These are phyloP conservation scores for Drosophila elegans DNA, from an alignment of 1,140 invertebrate genomes.

Conservation along the genomic window DNA sequence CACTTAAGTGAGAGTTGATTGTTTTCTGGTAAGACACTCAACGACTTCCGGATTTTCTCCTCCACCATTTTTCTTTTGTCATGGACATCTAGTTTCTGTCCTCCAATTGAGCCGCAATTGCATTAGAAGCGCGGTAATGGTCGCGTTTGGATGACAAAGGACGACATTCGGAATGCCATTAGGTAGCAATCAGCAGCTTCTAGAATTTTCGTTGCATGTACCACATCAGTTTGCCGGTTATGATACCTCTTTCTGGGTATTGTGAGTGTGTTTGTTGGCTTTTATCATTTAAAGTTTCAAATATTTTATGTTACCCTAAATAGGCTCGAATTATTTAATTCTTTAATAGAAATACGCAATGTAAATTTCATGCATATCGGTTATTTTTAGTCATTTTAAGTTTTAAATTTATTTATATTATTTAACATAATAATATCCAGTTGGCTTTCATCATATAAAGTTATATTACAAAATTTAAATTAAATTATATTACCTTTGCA, in stretches of 20 bases:
- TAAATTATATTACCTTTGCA: too few relatives aligned
- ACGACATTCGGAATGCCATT: constrained; percentile 28
- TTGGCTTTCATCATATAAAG: too few relatives aligned
- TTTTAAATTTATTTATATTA: too few relatives aligned
- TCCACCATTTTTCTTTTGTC: constrained; percentile 4
- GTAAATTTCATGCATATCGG: too few relatives aligned
- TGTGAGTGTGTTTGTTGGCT: not conserved
- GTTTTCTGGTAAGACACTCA: constrained; percentile 21
- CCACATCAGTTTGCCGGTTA: constrained; percentile 10
- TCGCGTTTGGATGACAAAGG: constrained; percentile 37
- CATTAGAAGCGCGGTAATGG: constrained; percentile 6
- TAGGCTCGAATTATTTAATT: too few relatives aligned
- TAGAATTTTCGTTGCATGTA: constrained; percentile 5
- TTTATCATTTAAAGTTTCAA: too few relatives aligned
- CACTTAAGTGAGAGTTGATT: constrained; percentile 43
- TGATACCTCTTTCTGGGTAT: not conserved
- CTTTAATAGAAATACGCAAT: too few relatives aligned
- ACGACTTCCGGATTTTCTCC: constrained; percentile 10
- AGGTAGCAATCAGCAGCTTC: constrained; percentile 21
- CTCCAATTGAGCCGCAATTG: constrained; percentile 26
- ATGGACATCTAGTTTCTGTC: not conserved
- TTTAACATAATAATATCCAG: too few relatives aligned
- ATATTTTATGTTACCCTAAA: too few relatives aligned
- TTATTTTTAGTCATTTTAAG: too few relatives aligned
- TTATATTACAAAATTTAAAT: too few relatives aligned